A percentile compares a stretch with the other conserved stretches of the same genome.
Conservation (phyloP, 2,797 vertebrate species). For the Coreius guichenoti region DNA sequence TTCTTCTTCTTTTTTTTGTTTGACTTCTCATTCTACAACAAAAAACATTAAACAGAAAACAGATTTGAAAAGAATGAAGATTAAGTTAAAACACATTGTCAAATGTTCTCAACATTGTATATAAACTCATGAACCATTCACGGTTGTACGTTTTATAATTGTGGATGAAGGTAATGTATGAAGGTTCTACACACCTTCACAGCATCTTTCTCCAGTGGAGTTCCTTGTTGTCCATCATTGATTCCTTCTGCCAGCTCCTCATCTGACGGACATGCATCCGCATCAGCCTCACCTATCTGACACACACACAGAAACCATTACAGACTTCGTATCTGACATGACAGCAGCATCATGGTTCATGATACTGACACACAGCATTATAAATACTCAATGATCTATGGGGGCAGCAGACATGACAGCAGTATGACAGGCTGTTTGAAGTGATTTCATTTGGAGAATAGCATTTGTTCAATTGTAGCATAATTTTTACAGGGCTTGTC, state of each 20-base stretch:
- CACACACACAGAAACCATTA: background rate
- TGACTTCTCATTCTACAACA: conserved; percentile 68
- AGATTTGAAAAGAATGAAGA: background rate
- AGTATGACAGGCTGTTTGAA: background rate
- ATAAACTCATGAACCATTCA: background rate
- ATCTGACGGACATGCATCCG: conserved; percentile 62
- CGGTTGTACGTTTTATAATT: background rate
- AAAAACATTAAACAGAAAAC: conserved; percentile 52
- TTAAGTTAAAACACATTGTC: background rate
- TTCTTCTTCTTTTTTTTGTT: conserved; percentile 92
- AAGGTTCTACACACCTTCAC: conserved; percentile 62
- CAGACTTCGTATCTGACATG: background rate
- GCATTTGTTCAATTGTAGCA: background rate
- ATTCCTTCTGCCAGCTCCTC: conserved; percentile 70
- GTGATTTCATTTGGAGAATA: background rate
- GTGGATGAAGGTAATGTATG: background rate
- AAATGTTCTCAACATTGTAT: background rate
- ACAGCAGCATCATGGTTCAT: background rate
- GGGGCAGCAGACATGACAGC: background rate
- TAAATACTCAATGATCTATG: background rate
- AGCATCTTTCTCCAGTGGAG: conserved; percentile 50
- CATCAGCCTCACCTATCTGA: conserved; percentile 81
- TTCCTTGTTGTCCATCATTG: conserved; percentile 41
- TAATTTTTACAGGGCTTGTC: background rate
- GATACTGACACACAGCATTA: background rate